These are phyloP conservation scores for Plusia festucae DNA, from an alignment of 2,888 invertebrate species.

Conservation along the genomic window DNA sequence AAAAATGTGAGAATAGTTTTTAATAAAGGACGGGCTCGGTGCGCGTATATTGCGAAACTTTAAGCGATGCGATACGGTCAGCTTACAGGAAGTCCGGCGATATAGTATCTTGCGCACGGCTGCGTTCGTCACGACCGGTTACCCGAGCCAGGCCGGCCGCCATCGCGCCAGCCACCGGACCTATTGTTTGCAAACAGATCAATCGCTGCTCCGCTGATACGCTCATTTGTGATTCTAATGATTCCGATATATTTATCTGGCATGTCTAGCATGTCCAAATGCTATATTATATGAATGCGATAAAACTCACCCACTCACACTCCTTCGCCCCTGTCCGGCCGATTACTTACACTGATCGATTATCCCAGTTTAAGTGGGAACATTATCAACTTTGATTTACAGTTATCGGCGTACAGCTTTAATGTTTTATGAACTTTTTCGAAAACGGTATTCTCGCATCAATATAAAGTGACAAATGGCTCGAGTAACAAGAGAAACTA, in stretches of 20 bases:
- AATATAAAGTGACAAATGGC: slow-evolving; percentile 85
- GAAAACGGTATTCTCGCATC: slow-evolving; percentile 71
- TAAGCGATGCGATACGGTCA: slow-evolving; percentile 87
- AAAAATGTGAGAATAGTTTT: slow-evolving; percentile 90
- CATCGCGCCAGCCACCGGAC: background rate
- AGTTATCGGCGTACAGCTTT: slow-evolving; percentile 43
- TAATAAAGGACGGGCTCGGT: slow-evolving; percentile 87
- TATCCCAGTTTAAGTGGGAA: slow-evolving; percentile 38
- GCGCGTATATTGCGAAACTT: slow-evolving; percentile 89
- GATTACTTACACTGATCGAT: slow-evolving; percentile 44
- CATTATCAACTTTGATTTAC: slow-evolving; percentile 54
- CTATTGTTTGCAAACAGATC: slow-evolving; percentile 41
- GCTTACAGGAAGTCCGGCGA: slow-evolving; percentile 86
- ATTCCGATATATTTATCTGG: slow-evolving; percentile 14
- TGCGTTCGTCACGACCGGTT: slow-evolving; percentile 48
- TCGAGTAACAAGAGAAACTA: slow-evolving; percentile 86
- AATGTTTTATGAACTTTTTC: slow-evolving; percentile 57
- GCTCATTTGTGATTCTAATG: slow-evolving; percentile 42
- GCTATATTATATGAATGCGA: slow-evolving; percentile 5
- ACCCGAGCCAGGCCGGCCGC: background rate
- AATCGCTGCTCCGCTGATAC: slow-evolving; percentile 35
- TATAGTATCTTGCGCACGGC: slow-evolving; percentile 73
- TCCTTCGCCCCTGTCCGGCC: slow-evolving; percentile 12
- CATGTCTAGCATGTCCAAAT: too few relatives aligned
- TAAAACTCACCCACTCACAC: slow-evolving; percentile 31